Percentiles rank a stretch among this genome's conserved stretches.
These are phyloP conservation scores for Yponomeuta malinellus DNA, from an alignment of 2,888 invertebrate species.

Conservation along the genomic window DNA sequence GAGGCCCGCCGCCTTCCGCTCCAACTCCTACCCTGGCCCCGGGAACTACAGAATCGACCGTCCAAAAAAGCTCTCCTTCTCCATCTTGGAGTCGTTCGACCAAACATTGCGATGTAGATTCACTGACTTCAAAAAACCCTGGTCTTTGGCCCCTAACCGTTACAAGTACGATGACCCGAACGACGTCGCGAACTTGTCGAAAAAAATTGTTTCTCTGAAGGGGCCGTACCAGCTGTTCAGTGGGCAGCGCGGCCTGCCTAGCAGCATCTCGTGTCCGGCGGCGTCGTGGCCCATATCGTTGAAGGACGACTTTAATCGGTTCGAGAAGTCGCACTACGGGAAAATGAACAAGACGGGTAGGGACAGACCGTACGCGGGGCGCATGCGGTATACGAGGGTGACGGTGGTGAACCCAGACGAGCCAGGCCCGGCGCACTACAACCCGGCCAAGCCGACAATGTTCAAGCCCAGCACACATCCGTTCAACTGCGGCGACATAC, in stretches of 20 bases:
- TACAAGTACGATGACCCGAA: slow-evolving; percentile 53
- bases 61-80: slow-evolving; percentile 49
- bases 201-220: slow-evolving; percentile 49
- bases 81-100: slow-evolving; percentile 45
- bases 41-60: slow-evolving; percentile 49
- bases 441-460: slow-evolving; percentile 31
- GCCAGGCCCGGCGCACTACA: slow-evolving; percentile 72
- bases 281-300: slow-evolving; percentile 55
- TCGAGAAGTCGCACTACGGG: slow-evolving; percentile 48
- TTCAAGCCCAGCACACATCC: slow-evolving; percentile 40
- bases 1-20: slow-evolving; percentile 32
- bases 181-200: slow-evolving; percentile 48
- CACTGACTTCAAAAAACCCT: slow-evolving; percentile 39
- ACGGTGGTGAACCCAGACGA: slow-evolving; percentile 61
- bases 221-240: slow-evolving; percentile 68
- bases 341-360: slow-evolving; percentile 55
- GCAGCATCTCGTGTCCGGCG: slow-evolving; percentile 38
- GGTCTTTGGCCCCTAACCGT: slow-evolving; percentile 57
- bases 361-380: slow-evolving; percentile 48
- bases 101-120: slow-evolving; percentile 57
- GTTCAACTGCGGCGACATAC: slow-evolving; percentile 59
- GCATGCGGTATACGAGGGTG: slow-evolving; percentile 67
- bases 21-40: slow-evolving; percentile 33
- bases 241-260: slow-evolving; percentile 57
- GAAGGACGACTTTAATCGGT: slow-evolving; percentile 45